These are phyloP conservation scores for Petroica traversi DNA, from an alignment of 2,113 vertebrate species.

Conservation along the genomic window DNA sequence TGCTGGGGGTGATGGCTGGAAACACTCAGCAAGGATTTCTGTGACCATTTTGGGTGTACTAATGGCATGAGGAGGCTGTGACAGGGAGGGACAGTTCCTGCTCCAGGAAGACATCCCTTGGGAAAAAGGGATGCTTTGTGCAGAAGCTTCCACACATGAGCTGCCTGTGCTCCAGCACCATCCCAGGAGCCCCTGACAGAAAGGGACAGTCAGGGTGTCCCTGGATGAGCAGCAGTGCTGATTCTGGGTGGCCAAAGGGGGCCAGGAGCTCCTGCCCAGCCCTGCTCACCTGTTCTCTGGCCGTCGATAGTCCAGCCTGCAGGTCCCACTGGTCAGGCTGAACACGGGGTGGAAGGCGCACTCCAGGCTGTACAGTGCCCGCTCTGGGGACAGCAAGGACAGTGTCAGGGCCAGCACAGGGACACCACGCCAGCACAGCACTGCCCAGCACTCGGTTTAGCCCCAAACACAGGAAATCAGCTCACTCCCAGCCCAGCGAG, in stretches of 20 bases:
- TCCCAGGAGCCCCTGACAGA: not conserved
- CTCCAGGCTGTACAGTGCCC: conserved; percentile 93
- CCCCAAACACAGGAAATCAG: not conserved
- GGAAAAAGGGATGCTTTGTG: not conserved
- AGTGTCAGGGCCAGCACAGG: not conserved
- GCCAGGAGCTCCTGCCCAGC: not conserved
- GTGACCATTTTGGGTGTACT: not conserved
- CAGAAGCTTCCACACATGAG: not conserved
- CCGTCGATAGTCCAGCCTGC: conserved; percentile 89
- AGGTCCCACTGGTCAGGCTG: conserved; percentile 89
- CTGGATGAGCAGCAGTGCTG: not conserved
- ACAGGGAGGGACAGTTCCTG: not conserved
- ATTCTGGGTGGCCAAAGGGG: not conserved
- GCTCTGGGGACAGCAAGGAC: conserved; percentile 74
- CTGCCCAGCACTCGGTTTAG: rapidly evolving
- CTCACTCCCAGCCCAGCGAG: not conserved
- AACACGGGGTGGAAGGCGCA: conserved; percentile 93
- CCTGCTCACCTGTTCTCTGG: conserved; percentile 85
- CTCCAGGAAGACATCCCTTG: not conserved
- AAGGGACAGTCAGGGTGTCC: not conserved
- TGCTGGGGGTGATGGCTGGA: not conserved
- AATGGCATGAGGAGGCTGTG: not conserved
- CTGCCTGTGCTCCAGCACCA: not conserved
- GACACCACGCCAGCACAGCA: not conserved
- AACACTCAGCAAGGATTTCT: not conserved